These are phyloP conservation scores for Apoda limacodes DNA, from an alignment of 2,888 invertebrate species.

Conservation along the genomic window DNA sequence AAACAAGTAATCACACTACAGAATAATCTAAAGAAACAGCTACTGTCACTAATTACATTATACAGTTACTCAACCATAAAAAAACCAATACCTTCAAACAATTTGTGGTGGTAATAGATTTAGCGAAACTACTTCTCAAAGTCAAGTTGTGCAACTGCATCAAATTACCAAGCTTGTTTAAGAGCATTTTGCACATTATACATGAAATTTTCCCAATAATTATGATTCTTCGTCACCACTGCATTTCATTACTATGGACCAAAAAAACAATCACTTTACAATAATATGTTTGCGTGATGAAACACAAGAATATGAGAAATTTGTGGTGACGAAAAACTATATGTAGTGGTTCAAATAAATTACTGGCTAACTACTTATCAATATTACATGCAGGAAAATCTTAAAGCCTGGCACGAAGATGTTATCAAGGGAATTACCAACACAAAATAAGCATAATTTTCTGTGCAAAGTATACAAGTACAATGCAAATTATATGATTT, in stretches of 20 bases:
- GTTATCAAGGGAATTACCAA: no score
- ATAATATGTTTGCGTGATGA: slow-evolving; percentile 2
- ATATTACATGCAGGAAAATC: no score
- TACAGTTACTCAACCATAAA: no score
- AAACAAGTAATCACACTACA: no score
- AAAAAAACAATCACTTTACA: slow-evolving; percentile 31
- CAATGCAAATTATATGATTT: no score
- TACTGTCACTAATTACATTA: no score
- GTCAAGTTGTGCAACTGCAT: slow-evolving; percentile 36
- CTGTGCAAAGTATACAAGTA: no score
- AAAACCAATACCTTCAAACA: slow-evolving; percentile 49
- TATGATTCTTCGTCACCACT: slow-evolving; percentile 54
- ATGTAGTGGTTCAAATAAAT: slow-evolving; percentile 36
- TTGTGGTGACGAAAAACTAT: slow-evolving; percentile 50
- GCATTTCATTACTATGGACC: slow-evolving; percentile 28
- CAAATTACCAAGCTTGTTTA: slow-evolving; percentile 31
- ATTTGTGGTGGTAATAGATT: slow-evolving; percentile 52
- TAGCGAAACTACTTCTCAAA: slow-evolving; percentile 37
- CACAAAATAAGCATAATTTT: no score
- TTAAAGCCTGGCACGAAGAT: no score
- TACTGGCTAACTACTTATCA: no score
- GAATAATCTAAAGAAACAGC: no score
- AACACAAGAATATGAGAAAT: background rate
- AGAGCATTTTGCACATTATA: background rate
- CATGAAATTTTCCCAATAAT: no score